Percentiles rank a stretch among this genome's conserved stretches.
phyloP scores from a whole-genome alignment of 2,797 vertebrate species.

The Podarcis siculus region DNA sequence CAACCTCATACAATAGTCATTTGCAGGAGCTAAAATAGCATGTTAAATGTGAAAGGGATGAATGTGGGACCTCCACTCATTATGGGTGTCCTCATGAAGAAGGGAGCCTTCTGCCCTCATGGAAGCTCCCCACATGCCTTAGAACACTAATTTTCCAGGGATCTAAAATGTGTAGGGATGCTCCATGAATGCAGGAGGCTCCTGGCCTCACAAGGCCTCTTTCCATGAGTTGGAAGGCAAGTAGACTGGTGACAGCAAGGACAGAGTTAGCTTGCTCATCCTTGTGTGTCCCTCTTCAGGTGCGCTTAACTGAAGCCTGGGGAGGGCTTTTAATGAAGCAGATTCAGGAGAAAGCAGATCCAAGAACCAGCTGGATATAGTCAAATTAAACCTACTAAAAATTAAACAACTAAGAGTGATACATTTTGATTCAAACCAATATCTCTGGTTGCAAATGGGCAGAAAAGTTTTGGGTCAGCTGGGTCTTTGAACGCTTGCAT shows the following conservation, averaged over 20 bases:
- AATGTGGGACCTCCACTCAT: too few species aligned
- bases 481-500: neutral
- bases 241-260: too few species aligned
- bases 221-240: too few species aligned
- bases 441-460: neutral
- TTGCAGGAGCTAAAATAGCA: neutral
- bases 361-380: neutral
- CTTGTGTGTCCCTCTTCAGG: too few species aligned
- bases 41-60: neutral
- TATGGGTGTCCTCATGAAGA: too few species aligned
- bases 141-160: neutral
- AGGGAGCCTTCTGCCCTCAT: neutral
- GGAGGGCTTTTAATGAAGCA: neutral
- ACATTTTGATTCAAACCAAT: neutral
- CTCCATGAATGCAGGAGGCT: too few species aligned
- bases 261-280: too few species aligned
- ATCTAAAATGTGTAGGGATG: too few species aligned
- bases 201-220: too few species aligned
- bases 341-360: neutral
- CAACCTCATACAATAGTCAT: too few species aligned
- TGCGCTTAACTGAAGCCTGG: neutral
- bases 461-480: neutral
- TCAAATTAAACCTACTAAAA: neutral
- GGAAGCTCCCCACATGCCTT: neutral
- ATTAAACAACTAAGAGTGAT: conserved; percentile 3